These are phyloP conservation scores for Ochotona princeps DNA, from an alignment of 2,113 vertebrate genomes.

Conservation along the genomic window DNA sequence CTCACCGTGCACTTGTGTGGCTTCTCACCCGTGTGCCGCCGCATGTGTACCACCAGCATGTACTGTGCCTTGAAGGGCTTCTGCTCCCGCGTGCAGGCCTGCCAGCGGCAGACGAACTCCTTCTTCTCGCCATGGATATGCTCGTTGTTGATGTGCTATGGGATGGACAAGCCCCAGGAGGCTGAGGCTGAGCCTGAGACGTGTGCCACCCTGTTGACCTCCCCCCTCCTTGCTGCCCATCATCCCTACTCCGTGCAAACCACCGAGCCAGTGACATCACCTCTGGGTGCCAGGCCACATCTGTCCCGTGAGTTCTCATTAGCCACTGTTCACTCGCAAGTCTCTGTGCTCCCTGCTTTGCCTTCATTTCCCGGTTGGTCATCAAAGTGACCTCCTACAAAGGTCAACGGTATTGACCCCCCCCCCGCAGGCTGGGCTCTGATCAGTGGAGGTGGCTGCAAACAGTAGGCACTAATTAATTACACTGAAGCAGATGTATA, in stretches of 20 bases:
- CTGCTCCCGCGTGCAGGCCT: slow-evolving; percentile 96
- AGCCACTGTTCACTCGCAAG: background rate
- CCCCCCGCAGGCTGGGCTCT: background rate
- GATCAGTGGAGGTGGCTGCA: background rate
- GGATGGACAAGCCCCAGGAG: background rate
- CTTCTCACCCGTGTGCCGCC: slow-evolving; percentile 97
- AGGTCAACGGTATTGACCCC: background rate
- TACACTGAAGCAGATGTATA: background rate
- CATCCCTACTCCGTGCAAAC: too few species aligned
- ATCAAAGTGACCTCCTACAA: background rate
- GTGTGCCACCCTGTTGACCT: background rate
- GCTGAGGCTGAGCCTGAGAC: background rate
- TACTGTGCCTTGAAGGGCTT: slow-evolving; percentile 99
- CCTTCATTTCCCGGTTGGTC: background rate
- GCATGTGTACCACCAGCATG: slow-evolving; percentile 99
- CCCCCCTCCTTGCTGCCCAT: background rate
- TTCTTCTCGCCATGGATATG: slow-evolving; percentile 99
- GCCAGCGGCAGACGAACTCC: slow-evolving; percentile 99
- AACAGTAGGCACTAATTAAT: background rate
- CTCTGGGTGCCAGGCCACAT: background rate
- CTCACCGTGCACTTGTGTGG: slow-evolving; percentile 99
- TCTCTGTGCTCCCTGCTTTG: background rate
- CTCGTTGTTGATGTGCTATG: slow-evolving; percentile 98
- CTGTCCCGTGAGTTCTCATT: background rate
- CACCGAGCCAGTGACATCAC: background rate